Evolutionary conservation across 2,797 vertebrate species (phyloP).

Genomic region (Clarias laeviceps): DNA sequence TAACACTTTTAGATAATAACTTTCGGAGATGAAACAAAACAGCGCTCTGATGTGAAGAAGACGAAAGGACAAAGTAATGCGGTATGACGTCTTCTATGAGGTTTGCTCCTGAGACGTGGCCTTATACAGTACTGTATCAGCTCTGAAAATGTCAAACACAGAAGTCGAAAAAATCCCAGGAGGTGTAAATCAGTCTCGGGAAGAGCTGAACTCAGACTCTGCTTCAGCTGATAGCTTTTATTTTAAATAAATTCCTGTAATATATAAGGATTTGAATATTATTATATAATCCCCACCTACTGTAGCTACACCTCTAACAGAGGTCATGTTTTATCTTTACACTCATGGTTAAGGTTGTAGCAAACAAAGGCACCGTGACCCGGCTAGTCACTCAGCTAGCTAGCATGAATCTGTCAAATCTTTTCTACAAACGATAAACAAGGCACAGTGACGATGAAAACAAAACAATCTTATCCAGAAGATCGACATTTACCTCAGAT

Average conservation of each 20-base stretch:
- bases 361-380: neutral
- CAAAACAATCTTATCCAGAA: neutral
- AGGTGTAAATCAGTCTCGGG: neutral
- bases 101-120: neutral
- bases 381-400: neutral
- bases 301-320: neutral
- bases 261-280: neutral
- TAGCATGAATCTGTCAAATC: neutral
- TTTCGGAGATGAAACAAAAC: neutral
- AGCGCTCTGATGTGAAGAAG: neutral
- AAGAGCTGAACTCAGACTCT: neutral
- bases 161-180: neutral
- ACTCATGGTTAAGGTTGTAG: neutral
- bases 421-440: neutral
- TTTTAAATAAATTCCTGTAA: neutral
- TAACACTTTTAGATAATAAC: neutral
- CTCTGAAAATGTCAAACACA: neutral
- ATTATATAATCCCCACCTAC: neutral
- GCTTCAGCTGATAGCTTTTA: neutral
- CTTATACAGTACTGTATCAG: neutral
- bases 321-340: neutral
- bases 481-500: slow-evolving; percentile 11
- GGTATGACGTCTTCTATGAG: neutral
- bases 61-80: neutral
- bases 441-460: neutral